phyloP scores from a whole-genome alignment of 2,113 vertebrate genomes.

The Nesogale talazaci region DNA sequence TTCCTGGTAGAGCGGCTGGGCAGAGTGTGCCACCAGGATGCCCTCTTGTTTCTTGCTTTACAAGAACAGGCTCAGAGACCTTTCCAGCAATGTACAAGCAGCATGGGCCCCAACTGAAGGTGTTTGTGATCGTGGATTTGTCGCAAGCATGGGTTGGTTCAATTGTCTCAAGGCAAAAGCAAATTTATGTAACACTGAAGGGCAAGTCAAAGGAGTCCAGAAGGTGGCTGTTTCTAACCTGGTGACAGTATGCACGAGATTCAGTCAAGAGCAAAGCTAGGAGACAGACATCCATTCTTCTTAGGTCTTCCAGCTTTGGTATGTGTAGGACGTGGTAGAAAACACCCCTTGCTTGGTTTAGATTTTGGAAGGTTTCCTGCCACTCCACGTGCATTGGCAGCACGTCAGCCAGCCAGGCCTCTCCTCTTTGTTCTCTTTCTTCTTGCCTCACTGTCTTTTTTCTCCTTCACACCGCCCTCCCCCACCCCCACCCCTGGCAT shows the following conservation, averaged over 20 bases:
- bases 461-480: too few relatives aligned
- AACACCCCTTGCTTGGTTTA: not conserved
- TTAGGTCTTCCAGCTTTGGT: not conserved
- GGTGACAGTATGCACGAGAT: not conserved
- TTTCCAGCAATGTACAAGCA: not conserved
- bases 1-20: too few relatives aligned
- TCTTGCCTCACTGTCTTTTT: not conserved
- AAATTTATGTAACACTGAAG: not conserved
- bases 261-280: not conserved
- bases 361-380: not conserved
- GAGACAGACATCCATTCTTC: not conserved
- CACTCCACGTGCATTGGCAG: fast-evolving
- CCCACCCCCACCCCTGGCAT: too few relatives aligned
- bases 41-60: too few relatives aligned
- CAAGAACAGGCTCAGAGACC: not conserved
- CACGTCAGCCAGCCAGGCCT: not conserved
- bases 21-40: too few relatives aligned
- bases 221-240: not conserved
- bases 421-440: too few relatives aligned
- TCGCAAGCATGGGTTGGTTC: not conserved
- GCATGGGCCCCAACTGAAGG: not conserved
- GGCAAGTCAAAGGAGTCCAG: not conserved
- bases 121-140: not conserved
- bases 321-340: not conserved
- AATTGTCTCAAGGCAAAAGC: not conserved